Percentiles rank a stretch among this genome's conserved stretches.
Conservation (phyloP, 2,888 invertebrate genomes). For the Orchesellides sinensis region DNA sequence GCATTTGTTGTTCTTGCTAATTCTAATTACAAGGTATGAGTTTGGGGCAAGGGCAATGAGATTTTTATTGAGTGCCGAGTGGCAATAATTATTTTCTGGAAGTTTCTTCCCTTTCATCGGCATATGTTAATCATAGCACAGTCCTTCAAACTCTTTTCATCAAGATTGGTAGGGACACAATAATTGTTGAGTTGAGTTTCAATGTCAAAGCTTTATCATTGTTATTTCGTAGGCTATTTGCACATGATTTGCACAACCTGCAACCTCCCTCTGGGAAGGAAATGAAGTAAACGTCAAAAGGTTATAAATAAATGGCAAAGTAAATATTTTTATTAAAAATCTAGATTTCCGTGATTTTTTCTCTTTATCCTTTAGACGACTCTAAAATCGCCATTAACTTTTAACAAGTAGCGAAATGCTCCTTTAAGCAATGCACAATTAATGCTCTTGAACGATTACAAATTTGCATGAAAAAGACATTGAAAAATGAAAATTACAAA, state of each 20-base stretch:
- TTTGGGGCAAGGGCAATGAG: conserved; percentile 13
- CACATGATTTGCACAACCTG: neutral
- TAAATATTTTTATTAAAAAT: too few species aligned
- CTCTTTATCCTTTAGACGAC: too few species aligned
- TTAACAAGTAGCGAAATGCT: too few species aligned
- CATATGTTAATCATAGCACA: too few species aligned
- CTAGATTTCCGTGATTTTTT: neutral
- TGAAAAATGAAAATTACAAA: too few species aligned
- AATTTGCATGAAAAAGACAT: too few species aligned
- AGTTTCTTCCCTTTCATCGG: neutral
- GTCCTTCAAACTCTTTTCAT: too few species aligned
- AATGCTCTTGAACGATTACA: too few species aligned
- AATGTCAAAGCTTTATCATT: neutral
- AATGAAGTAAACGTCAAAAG: neutral
- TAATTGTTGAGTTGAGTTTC: neutral
- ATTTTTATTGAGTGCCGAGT: neutral
- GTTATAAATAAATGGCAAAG: too few species aligned
- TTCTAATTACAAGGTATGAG: conserved; percentile 7
- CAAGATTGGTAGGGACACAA: neutral
- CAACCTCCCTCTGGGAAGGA: neutral
- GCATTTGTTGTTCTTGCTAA: neutral
- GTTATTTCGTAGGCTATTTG: neutral
- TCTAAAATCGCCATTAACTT: too few species aligned
- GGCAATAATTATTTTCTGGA: neutral
- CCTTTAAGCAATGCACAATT: too few species aligned